phyloP scores from a whole-genome alignment of 1,140 invertebrate genomes.

The Pectinophora gossypiella region DNA sequence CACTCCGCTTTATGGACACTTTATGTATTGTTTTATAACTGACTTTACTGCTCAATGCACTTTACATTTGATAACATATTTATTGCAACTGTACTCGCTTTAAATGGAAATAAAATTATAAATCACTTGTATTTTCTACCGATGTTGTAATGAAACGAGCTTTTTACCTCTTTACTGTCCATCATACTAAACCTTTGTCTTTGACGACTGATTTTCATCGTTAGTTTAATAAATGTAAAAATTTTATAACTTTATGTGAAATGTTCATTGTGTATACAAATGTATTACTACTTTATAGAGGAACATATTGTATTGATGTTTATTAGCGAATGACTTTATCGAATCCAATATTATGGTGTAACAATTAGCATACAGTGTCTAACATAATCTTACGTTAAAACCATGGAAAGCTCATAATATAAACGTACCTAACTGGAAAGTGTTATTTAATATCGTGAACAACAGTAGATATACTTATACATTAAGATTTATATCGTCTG shows the following conservation, averaged over 20 bases:
- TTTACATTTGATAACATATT: too few relatives aligned
- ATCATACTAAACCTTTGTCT: slow-evolving; percentile 37
- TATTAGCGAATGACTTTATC: slow-evolving; percentile 34
- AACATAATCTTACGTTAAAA: background rate
- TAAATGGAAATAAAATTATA: background rate
- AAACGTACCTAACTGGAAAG: background rate
- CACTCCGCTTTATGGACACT: too few relatives aligned
- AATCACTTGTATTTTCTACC: background rate
- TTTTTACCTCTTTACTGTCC: slow-evolving; percentile 21
- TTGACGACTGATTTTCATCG: slow-evolving; percentile 66
- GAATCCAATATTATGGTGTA: background rate
- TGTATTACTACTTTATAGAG: slow-evolving; percentile 41
- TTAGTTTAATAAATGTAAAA: slow-evolving; percentile 52
- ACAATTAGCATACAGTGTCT: background rate
- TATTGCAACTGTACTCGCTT: too few relatives aligned
- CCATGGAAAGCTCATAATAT: background rate
- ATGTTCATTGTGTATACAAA: slow-evolving; percentile 62
- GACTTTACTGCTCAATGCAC: too few relatives aligned
- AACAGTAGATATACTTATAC: background rate
- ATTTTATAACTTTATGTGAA: slow-evolving; percentile 58
- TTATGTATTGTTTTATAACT: too few relatives aligned
- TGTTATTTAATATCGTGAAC: background rate
- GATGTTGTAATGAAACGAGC: slow-evolving; percentile 15
- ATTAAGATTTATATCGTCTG: background rate
- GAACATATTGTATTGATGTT: slow-evolving; percentile 58